phyloP scores from a whole-genome alignment of 1,140 invertebrate genomes.

The Megathymus violae region DNA sequence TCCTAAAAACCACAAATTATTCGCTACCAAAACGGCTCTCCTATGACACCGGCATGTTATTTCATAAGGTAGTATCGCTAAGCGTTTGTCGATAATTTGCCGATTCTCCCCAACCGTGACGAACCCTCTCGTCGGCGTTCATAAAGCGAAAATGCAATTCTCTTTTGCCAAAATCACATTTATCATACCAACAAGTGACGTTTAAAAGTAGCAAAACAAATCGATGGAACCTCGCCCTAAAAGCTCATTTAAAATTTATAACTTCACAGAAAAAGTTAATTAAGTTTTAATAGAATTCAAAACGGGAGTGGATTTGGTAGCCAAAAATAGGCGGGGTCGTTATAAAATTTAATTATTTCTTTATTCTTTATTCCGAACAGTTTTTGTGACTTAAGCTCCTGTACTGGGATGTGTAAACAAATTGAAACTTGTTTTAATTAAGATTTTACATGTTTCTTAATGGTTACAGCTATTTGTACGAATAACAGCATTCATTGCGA shows the following conservation, averaged over 20 bases:
- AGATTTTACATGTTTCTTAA: neutral
- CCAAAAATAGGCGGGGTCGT: conserved; percentile 81
- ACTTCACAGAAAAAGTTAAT: conserved; percentile 78
- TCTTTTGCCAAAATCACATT: conserved; percentile 69
- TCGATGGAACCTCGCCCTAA: conserved; percentile 65
- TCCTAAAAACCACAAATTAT: conserved; percentile 15
- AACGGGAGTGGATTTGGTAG: conserved; percentile 80
- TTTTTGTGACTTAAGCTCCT: conserved; percentile 58
- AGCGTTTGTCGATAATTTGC: conserved; percentile 18
- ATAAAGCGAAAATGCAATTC: conserved; percentile 63
- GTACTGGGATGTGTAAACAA: conserved; percentile 67
- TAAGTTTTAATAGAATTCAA: conserved; percentile 83
- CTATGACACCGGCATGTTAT: neutral
- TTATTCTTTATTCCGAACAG: conserved; percentile 66
- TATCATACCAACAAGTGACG: conserved; percentile 78
- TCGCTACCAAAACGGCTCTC: conserved; percentile 18
- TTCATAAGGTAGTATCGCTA: neutral
- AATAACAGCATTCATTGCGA: no score
- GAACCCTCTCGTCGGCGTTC: conserved; percentile 63
- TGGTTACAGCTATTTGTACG: no score
- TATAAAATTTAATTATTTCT: conserved; percentile 81
- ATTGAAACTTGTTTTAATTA: conserved; percentile 21
- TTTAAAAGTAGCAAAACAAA: conserved; percentile 82
- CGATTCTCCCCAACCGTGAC: conserved; percentile 44
- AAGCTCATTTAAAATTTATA: conserved; percentile 77